Conservation (phyloP, 1,140 invertebrate species). For the Pantala flavescens region DNA sequence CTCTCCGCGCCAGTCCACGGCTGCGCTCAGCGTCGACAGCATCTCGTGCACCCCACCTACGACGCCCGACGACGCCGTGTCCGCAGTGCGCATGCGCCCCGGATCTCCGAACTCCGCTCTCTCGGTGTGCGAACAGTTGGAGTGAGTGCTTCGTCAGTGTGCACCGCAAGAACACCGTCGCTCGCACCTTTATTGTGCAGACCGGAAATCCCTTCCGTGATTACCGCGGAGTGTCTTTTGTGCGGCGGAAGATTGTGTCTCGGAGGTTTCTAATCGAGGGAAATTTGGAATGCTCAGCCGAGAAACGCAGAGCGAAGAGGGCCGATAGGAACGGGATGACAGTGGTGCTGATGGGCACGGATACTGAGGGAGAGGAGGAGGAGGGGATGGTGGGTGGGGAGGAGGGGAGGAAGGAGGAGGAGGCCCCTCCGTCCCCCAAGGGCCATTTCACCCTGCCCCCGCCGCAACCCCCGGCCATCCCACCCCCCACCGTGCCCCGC, state of each 20-base stretch:
- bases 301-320: not conserved
- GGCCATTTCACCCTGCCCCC: not conserved
- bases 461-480: not conserved
- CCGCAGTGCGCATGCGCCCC: too few relatives aligned
- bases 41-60: too few relatives aligned
- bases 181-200: not conserved
- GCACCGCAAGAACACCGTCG: too few relatives aligned
- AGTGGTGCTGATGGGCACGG: not conserved
- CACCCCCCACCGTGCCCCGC: not conserved
- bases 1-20: too few relatives aligned
- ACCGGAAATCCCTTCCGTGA: not conserved
- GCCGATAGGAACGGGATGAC: not conserved
- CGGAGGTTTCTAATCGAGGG: not conserved
- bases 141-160: too few relatives aligned
- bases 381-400: not conserved
- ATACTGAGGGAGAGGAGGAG: not conserved
- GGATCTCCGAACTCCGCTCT: too few relatives aligned
- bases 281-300: not conserved
- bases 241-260: not conserved
- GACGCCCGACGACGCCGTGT: too few relatives aligned
- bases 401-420: not conserved
- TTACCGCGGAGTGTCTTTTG: slow-evolving; percentile 9
- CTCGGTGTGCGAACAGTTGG: too few relatives aligned
- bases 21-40: too few relatives aligned
- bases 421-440: not conserved